A percentile compares a stretch with the other conserved stretches of the same genome.
phyloP scores from a whole-genome alignment of 2,113 vertebrate species.

The Lepidothrix coronata region DNA sequence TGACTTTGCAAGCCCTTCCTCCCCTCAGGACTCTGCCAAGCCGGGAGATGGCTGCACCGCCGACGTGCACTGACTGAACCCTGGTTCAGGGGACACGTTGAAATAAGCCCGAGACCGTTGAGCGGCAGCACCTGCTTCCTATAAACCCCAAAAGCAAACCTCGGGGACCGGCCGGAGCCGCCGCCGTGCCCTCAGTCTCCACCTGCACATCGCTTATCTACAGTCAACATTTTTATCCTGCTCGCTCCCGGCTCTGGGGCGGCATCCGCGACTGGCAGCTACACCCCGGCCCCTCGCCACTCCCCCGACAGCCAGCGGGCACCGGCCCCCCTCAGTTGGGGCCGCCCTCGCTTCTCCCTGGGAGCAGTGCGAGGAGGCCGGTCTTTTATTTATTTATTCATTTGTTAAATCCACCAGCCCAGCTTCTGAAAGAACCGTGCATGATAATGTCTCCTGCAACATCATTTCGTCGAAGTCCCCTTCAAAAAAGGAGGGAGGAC shows the following conservation, averaged over 20 bases:
- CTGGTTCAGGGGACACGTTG: not conserved
- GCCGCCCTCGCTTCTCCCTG: not conserved
- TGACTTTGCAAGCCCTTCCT: not conserved
- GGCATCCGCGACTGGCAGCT: not conserved
- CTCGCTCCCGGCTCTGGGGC: conserved; percentile 63
- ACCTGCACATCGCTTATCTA: conserved; percentile 70
- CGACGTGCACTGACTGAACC: not conserved
- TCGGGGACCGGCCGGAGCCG: not conserved
- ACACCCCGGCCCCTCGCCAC: not conserved
- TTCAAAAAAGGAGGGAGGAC: not conserved
- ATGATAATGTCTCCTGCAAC: not conserved
- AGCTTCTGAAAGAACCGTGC: not conserved
- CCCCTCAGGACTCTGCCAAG: not conserved
- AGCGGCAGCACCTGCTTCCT: conserved; percentile 54
- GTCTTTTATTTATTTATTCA: not conserved
- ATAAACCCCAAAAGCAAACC: conserved; percentile 21
- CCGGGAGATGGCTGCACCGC: not conserved
- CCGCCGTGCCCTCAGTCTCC: conserved; percentile 35
- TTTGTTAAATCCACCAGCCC: not conserved
- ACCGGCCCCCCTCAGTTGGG: not conserved
- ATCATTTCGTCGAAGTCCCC: not conserved
- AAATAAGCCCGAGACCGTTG: conserved; percentile 14
- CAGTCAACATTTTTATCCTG: conserved; percentile 75
- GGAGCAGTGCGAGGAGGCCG: not conserved
- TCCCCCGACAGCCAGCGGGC: not conserved